Evolutionary conservation across 2,888 invertebrate species (phyloP), one percentile per base, ranked within the genome.

Genomic region (Argyra leucocephala): DNA sequence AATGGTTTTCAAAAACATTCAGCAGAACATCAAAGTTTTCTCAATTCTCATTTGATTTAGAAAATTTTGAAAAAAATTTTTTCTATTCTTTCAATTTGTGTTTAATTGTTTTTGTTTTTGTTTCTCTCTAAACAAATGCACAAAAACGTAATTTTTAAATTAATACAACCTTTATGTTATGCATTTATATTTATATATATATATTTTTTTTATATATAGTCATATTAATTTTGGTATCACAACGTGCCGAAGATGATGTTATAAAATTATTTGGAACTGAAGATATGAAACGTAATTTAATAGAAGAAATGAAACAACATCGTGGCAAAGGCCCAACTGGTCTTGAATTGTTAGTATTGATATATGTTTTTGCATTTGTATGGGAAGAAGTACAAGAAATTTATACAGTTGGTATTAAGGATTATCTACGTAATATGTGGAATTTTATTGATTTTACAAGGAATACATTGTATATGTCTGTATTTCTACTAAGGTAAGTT

Each of bases 371-470:
- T 63, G 96, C 90, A 31, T 92, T 95, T 75, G 89, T 96, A 72
- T 92, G 90, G 88, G 90, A 94, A 75, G 96, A 97, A 81, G 88
- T 92, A 3, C 90, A 91, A 76, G 93, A 96, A 77, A 88, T 96
- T 68, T 94, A 89, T 83, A 85, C 87, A 23, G 88, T 91, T 75
- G 96, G 96, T n/a, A 84, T 95, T 63, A 84, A 85, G 57, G 88
- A 88, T 0, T 97, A 96, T 75, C 83, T 95, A 31, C 84, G 91
- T 36, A 93, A 97, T 77, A 87, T 96, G 85, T 97, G 96, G 96
- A 97, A 97, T 79, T 92, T 96, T 74, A 91, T 97, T 64, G 96
- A 97, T 81, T 96, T 96, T 76, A 89, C 90, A 6, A 86, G 95
- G 60, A 96, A 96, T 80, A 86, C 87, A 1, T 82, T 96, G 3